Evolutionary conservation across 1,140 invertebrate species (phyloP).

Genomic region (Luehdorfia chinensis): DNA sequence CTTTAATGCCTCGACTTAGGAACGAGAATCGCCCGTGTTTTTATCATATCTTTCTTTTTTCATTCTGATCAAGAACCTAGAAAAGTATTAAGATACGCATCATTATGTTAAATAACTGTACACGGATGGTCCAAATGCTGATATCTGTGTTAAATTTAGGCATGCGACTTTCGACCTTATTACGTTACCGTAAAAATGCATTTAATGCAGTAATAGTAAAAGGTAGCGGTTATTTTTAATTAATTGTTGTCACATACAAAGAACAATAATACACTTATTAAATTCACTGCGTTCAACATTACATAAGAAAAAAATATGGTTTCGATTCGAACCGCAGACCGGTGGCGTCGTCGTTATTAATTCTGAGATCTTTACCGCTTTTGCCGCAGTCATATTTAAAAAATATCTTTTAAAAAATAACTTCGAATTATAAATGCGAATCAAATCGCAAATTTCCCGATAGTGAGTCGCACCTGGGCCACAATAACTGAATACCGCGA

Average conservation of each 20-base stretch:
- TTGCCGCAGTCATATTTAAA: no score
- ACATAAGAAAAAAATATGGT: no score
- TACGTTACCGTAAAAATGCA: background rate
- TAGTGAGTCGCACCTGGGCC: no score
- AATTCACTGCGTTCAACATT: no score
- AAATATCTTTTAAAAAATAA: no score
- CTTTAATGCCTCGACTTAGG: constrained; percentile 1
- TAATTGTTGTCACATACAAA: constrained; percentile 5
- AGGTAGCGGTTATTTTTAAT: background rate
- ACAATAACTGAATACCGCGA: background rate
- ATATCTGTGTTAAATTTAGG: constrained; percentile 2
- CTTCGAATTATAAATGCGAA: no score
- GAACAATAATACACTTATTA: background rate
- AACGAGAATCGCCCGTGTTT: constrained; percentile 1
- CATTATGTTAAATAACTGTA: constrained; percentile 19
- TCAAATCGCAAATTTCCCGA: no score
- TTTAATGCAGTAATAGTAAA: background rate
- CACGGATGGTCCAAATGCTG: constrained; percentile 7
- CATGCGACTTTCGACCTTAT: constrained; percentile 1
- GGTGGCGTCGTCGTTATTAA: no score
- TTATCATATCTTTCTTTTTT: background rate
- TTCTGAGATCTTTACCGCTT: no score
- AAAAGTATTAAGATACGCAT: constrained; percentile 18
- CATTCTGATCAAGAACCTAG: constrained; percentile 16
- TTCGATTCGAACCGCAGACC: no score